Evolutionary conservation across 2,797 vertebrate genomes (phyloP), one percentile per base, ranked within the genome.

Genomic region (Sebastes dallii): DNA sequence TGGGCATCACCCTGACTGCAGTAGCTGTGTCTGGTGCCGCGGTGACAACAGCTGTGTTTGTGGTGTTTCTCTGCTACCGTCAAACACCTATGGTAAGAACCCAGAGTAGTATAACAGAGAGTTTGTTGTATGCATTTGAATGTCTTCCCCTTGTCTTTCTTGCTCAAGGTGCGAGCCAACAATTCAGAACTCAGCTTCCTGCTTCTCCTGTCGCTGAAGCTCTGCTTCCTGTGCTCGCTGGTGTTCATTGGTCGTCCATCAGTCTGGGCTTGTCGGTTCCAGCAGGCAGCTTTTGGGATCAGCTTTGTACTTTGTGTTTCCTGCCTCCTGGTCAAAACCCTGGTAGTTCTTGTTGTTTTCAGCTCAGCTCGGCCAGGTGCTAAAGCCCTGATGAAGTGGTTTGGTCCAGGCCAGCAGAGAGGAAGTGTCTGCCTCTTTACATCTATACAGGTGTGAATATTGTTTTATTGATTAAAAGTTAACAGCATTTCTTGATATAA

Each of bases 101-200:
- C 56, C 64, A 77, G 42, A 86, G 42, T 27, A 36, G 60, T 29
- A 1, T 6, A 67, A 60, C 7, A 22, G 4, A 12, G 8, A 36
- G 6, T 16, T 14, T 34, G 8, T 66, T 20, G 12, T 12, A 59
- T 77, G 12, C 13, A 20, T 25, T 32, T 29, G 0, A 27, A 20
- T 3, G 8, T 27, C 4, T 22, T 54, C 9, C 3, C 24, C 6
- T 1, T 59, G 14, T 64, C 8, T 32, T 65, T 3, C 8, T 5
- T 88, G 0, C 34, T 34, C 0, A 54, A 94, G 81, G 94, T 94
- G 1, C 83, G 92, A 42, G 95, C 94, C 56, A 96, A 95, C 83
- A 95, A 95, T 62, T 95, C 93, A 13, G 95, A 95, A 39, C 74
- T 96, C 60, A 94, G 94, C 82, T 95, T 95, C 85, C 82, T 94